These are phyloP conservation scores for Dermatemys mawii DNA, from an alignment of 2,113 vertebrate species.

Conservation along the genomic window DNA sequence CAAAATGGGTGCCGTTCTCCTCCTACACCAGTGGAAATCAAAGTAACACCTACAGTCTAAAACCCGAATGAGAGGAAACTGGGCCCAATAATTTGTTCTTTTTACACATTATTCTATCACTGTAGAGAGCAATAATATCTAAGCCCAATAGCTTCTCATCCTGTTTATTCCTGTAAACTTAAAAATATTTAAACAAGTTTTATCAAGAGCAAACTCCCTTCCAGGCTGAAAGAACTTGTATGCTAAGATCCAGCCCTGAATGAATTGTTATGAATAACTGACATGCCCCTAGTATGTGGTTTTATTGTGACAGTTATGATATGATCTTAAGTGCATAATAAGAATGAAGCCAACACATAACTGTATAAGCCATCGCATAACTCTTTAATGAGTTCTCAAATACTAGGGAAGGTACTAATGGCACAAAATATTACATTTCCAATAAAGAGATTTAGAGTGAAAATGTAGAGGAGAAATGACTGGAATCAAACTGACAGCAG, in stretches of 20 bases:
- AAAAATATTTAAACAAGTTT: background rate
- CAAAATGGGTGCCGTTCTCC: background rate
- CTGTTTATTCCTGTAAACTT: background rate
- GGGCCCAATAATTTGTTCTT: background rate
- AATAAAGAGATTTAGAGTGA: constrained; percentile 37
- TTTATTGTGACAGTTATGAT: background rate
- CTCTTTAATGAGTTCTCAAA: constrained; percentile 20
- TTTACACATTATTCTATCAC: background rate
- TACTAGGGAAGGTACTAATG: constrained; percentile 15
- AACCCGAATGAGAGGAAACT: background rate
- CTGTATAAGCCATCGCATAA: constrained; percentile 1
- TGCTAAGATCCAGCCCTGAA: accelerated
- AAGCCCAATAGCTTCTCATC: background rate
- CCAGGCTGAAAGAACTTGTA: background rate
- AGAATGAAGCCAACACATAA: background rate
- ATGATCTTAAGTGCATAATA: background rate
- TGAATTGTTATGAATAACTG: background rate
- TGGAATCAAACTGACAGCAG: background rate
- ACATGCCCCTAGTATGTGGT: background rate
- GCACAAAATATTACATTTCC: constrained; percentile 25
- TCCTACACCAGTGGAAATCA: background rate
- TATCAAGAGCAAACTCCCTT: background rate
- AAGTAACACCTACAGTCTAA: background rate
- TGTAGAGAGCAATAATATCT: background rate
- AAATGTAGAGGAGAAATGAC: background rate